phyloP scores from a whole-genome alignment of 2,113 vertebrate species.

The Ptychochromis oligacanthus region DNA sequence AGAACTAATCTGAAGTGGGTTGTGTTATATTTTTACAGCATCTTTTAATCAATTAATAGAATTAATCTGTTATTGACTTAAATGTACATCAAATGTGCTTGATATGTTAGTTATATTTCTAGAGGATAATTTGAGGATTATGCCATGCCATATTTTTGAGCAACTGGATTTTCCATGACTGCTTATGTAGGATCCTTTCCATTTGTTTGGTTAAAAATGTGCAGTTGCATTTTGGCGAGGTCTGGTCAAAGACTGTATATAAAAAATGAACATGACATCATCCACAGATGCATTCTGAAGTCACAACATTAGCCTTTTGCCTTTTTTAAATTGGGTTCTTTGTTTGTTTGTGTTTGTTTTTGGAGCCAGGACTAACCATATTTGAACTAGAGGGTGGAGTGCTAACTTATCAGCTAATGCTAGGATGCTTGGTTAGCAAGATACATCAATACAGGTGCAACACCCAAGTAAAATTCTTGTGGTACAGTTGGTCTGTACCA shows the following conservation, averaged over 20 bases:
- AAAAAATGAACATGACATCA: background rate
- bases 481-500: background rate
- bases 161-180: background rate
- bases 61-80: too few relatives aligned
- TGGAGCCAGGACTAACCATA: too few relatives aligned
- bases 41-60: background rate
- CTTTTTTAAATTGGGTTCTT: too few relatives aligned
- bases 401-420: too few relatives aligned
- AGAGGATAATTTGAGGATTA: background rate
- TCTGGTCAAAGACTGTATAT: background rate
- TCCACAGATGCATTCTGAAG: background rate
- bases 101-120: background rate
- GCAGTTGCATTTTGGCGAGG: background rate
- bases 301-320: background rate
- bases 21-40: background rate
- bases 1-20: background rate
- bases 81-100: background rate
- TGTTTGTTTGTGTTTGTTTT: too few relatives aligned
- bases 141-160: background rate
- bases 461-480: background rate
- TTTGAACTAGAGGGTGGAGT: too few relatives aligned
- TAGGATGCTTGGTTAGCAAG: too few relatives aligned
- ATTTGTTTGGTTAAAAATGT: background rate
- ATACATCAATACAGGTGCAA: too few relatives aligned
- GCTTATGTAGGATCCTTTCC: background rate